These are phyloP conservation scores for Rhynchotus rufescens DNA, from an alignment of 2,797 vertebrate species.

Conservation along the genomic window DNA sequence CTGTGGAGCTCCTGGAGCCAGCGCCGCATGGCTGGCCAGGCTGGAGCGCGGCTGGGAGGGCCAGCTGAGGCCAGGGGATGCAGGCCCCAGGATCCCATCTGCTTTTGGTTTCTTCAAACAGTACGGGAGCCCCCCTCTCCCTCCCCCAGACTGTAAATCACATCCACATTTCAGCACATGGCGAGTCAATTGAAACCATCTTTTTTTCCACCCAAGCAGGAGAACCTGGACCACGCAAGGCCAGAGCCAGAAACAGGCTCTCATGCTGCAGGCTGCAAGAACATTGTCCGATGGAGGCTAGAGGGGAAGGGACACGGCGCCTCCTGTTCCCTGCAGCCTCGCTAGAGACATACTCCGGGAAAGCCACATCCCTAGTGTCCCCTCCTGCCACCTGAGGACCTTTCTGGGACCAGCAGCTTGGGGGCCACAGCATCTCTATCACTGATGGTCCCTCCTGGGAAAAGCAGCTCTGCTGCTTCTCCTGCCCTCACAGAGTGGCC, in stretches of 20 bases:
- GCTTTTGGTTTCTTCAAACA: conserved; percentile 42
- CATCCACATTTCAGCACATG: conserved; percentile 54
- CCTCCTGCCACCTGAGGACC: no score
- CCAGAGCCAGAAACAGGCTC: neutral
- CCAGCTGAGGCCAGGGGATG: neutral
- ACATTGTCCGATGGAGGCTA: accelerated
- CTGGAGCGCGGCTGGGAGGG: neutral
- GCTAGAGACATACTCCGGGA: no score
- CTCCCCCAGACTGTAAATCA: neutral
- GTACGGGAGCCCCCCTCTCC: neutral
- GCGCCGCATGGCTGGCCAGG: neutral
- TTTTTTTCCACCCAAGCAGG: neutral
- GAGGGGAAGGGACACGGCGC: neutral
- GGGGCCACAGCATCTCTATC: no score
- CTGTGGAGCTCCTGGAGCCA: neutral
- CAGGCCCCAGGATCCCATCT: neutral
- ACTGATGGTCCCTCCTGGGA: no score
- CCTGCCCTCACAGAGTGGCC: no score
- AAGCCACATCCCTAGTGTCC: no score
- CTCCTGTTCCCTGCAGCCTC: no score
- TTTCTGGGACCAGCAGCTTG: no score
- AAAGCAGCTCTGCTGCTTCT: no score
- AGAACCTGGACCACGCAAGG: neutral
- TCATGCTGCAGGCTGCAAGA: neutral
- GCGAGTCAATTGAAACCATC: conserved; percentile 35